Evolutionary conservation across 2,888 invertebrate species (phyloP).

Genomic region (Pseudanteris insignis): DNA sequence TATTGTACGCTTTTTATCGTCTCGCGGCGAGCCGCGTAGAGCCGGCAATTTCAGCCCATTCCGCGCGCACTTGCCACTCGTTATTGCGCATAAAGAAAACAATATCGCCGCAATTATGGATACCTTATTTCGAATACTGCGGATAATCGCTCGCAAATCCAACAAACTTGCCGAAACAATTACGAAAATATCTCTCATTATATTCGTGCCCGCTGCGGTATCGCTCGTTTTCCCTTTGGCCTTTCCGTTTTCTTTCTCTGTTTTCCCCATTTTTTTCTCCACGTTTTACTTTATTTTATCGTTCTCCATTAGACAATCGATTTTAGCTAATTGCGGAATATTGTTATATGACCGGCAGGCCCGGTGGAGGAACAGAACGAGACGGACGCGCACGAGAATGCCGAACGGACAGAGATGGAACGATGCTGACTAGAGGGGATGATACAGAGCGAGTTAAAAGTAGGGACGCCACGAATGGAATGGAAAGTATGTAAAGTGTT

Average conservation of each 20-base stretch:
- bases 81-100: no score
- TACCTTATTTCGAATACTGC: constrained; percentile 29
- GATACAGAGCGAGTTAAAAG: constrained; percentile 43
- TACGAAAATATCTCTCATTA: constrained; percentile 41
- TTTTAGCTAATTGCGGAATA: constrained; percentile 62
- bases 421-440: not conserved
- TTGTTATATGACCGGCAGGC: constrained; percentile 48
- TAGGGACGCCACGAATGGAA: constrained; percentile 47
- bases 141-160: constrained; percentile 35
- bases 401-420: constrained; percentile 35
- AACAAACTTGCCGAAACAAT: constrained; percentile 31
- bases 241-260: no score
- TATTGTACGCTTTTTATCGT: no score
- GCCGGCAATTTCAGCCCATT: no score
- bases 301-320: constrained; percentile 60
- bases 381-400: constrained; percentile 42
- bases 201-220: constrained; percentile 34
- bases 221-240: constrained; percentile 35
- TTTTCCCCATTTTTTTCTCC: constrained; percentile 2
- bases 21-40: no score
- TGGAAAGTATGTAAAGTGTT: constrained; percentile 63
- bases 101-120: constrained; percentile 33
- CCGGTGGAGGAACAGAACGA: constrained; percentile 12
- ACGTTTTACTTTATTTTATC: constrained; percentile 48
- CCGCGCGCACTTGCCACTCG: no score